Conservation (phyloP, 2,113 vertebrate genomes). For the Pelobates fuscus region DNA sequence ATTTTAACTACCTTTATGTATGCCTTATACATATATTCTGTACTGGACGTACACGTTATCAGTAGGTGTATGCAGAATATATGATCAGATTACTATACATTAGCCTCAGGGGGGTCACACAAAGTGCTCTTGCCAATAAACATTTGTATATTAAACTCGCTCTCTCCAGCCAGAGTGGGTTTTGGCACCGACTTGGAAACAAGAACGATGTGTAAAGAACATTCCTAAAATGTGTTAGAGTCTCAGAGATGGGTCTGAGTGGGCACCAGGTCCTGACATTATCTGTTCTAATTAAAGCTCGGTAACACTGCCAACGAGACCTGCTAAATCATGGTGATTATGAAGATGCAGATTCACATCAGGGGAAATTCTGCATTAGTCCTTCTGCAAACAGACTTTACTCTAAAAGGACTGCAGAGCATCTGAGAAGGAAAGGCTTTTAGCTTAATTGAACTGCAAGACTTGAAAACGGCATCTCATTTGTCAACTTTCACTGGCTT, state of each 20-base stretch:
- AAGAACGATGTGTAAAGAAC: constrained; percentile 30
- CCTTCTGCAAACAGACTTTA: constrained; percentile 44
- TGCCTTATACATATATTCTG: not conserved
- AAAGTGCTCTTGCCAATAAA: constrained; percentile 36
- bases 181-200: constrained; percentile 30
- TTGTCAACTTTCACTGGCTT: constrained; percentile 60
- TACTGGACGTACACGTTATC: not conserved
- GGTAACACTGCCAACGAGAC: constrained; percentile 43
- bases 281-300: constrained; percentile 50
- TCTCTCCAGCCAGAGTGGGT: constrained; percentile 30
- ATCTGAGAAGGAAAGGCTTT: constrained; percentile 63
- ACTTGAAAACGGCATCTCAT: constrained; percentile 62
- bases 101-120: constrained; percentile 18
- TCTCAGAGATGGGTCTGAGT: constrained; percentile 21
- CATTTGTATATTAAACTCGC: constrained; percentile 38
- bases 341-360: constrained; percentile 38
- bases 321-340: constrained; percentile 48
- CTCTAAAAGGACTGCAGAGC: constrained; percentile 39
- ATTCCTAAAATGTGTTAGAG: constrained; percentile 47
- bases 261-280: constrained; percentile 46
- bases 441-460: constrained; percentile 65
- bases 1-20: too few relatives aligned
- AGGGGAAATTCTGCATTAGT: constrained; percentile 44
- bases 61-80: not conserved
- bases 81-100: constrained; percentile 30